Conservation (phyloP, 1,140 invertebrate species). For the Acyrthosiphon pisum region DNA sequence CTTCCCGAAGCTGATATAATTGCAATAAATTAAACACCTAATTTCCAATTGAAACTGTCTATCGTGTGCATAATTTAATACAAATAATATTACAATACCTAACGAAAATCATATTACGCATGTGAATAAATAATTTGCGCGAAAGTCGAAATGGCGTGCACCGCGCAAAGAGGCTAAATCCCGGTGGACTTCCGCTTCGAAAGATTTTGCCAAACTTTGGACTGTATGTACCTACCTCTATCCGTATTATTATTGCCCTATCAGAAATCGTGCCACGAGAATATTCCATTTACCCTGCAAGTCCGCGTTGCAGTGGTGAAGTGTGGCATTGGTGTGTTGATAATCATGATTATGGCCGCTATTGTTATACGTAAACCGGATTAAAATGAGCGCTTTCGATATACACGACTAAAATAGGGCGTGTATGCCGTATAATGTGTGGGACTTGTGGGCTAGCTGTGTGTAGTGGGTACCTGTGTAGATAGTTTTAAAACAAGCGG, state of each 20-base stretch:
- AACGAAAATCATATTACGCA: background rate
- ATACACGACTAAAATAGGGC: conserved; percentile 49
- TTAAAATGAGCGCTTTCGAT: conserved; percentile 48
- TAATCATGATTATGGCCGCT: conserved; percentile 49
- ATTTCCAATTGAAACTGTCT: background rate
- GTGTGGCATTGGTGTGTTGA: conserved; percentile 49
- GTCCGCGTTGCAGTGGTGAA: background rate
- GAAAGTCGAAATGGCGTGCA: background rate
- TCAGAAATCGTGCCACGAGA: conserved; percentile 1
- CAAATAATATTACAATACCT: background rate
- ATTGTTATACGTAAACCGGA: conserved; percentile 53
- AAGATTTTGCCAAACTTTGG: background rate
- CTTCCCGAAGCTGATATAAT: background rate
- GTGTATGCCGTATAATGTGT: conserved; percentile 32
- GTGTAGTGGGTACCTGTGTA: background rate
- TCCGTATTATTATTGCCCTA: background rate
- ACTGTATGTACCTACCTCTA: background rate
- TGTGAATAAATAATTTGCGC: background rate
- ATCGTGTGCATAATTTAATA: background rate
- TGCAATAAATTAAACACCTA: background rate
- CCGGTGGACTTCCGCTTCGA: background rate
- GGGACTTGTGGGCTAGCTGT: conserved; percentile 24
- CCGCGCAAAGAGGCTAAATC: background rate
- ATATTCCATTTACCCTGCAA: background rate
- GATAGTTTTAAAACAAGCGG: background rate